Evolutionary conservation across 2,888 invertebrate species (phyloP).

Genomic region (Campoletis raptor): DNA sequence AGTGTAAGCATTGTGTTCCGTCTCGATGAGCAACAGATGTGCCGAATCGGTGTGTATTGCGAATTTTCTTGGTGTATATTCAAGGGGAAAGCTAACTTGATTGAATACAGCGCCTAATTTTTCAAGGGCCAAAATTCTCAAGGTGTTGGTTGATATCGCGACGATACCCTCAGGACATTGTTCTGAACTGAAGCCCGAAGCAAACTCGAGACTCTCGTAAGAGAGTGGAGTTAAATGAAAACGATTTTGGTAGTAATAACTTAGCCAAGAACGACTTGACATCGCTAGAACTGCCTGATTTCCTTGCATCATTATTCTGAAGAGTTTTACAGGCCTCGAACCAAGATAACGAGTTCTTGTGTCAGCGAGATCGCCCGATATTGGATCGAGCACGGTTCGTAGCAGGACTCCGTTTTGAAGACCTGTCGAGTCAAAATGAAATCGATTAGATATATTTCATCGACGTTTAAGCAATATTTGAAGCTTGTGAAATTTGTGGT

Average conservation of each 20-base stretch:
- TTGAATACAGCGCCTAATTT: slow-evolving; percentile 99
- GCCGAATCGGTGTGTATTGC: slow-evolving; percentile 96
- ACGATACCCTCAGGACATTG: slow-evolving; percentile 99
- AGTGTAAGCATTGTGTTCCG: slow-evolving; percentile 99
- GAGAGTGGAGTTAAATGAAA: slow-evolving; percentile 98
- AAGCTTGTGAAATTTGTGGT: no score
- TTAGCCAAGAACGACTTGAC: slow-evolving; percentile 99
- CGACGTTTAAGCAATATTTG: neutral
- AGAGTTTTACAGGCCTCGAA: slow-evolving; percentile 97
- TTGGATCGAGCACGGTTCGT: slow-evolving; percentile 97
- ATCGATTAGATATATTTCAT: neutral
- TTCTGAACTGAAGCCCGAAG: slow-evolving; percentile 98
- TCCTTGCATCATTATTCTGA: slow-evolving; percentile 97
- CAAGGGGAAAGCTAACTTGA: slow-evolving; percentile 96
- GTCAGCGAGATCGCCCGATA: slow-evolving; percentile 98
- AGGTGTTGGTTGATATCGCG: slow-evolving; percentile 98
- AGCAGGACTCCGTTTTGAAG: slow-evolving; percentile 98
- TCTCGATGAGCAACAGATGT: slow-evolving; percentile 96
- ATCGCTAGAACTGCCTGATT: slow-evolving; percentile 98
- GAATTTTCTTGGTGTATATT: slow-evolving; percentile 98
- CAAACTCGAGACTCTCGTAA: slow-evolving; percentile 98
- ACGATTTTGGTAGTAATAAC: slow-evolving; percentile 98
- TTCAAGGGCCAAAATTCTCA: slow-evolving; percentile 98
- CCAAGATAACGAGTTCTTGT: slow-evolving; percentile 99
- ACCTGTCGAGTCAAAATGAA: slow-evolving; percentile 83